These are phyloP conservation scores for Phyllotreta striolata DNA, from an alignment of 2,888 invertebrate genomes.

Conservation along the genomic window DNA sequence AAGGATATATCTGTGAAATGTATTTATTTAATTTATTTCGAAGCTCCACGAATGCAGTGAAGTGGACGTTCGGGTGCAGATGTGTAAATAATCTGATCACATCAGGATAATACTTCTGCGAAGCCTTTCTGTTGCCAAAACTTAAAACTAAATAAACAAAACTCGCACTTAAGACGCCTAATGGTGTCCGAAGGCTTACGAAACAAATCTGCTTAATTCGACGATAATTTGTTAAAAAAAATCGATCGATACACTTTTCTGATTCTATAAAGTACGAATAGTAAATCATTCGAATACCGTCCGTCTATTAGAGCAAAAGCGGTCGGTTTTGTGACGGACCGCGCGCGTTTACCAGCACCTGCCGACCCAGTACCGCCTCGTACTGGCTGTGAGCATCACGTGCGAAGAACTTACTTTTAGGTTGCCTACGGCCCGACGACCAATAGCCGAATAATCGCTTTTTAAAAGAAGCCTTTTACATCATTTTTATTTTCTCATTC, in stretches of 20 bases:
- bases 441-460: constrained; percentile 11
- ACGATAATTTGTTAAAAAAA: too few relatives aligned
- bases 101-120: constrained; percentile 18
- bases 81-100: constrained; percentile 24
- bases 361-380: constrained; percentile 22
- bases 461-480: constrained; percentile 7
- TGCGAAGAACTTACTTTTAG: neutral
- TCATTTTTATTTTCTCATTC: neutral
- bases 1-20: neutral
- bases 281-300: constrained; percentile 18
- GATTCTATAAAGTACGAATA: neutral
- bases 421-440: constrained; percentile 3
- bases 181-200: neutral
- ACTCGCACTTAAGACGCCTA: constrained; percentile 14
- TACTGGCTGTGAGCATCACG: constrained; percentile 6
- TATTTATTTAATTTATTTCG: neutral
- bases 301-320: constrained; percentile 23
- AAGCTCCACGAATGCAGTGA: neutral
- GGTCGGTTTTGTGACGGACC: constrained; percentile 13
- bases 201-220: neutral
- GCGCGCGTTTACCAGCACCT: constrained; percentile 25
- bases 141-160: constrained; percentile 30
- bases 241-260: too few relatives aligned
- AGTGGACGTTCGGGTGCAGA: constrained; percentile 17
- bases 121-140: constrained; percentile 22